Percentiles rank a stretch among this genome's conserved stretches.
Evolutionary conservation across 1,140 invertebrate genomes (phyloP).

Genomic region (Callitettix versicolor): DNA sequence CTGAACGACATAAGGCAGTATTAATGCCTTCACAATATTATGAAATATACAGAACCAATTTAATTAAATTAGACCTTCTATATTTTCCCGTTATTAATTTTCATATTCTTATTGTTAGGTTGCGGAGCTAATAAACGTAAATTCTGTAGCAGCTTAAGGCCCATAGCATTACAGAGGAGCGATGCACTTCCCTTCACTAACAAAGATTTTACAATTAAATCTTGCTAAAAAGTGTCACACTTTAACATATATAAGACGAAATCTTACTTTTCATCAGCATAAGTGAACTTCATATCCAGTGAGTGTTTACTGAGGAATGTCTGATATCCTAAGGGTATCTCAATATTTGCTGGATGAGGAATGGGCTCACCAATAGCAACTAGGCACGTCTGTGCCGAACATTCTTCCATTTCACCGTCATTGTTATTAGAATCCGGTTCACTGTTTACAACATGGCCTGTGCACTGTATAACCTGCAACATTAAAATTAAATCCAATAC

Average conservation of each 20-base stretch:
- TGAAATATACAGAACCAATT: too few species aligned
- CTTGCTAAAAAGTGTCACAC: background rate
- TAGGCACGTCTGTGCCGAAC: conserved; percentile 37
- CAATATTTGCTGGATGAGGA: conserved; percentile 86
- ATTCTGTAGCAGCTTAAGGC: too few species aligned
- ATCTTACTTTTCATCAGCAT: conserved; percentile 84
- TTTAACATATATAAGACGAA: background rate
- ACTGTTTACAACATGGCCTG: conserved; percentile 58
- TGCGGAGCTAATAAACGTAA: too few species aligned
- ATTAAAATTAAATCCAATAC: conserved; percentile 10
- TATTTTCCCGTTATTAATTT: too few species aligned
- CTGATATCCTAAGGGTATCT: conserved; percentile 73
- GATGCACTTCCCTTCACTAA: too few species aligned
- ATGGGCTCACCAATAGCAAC: conserved; percentile 78
- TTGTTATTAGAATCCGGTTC: conserved; percentile 20
- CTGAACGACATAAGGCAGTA: too few species aligned
- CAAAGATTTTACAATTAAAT: too few species aligned
- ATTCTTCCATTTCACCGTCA: conserved; percentile 4
- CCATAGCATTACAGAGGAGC: too few species aligned
- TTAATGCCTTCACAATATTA: too few species aligned
- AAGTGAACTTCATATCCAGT: conserved; percentile 88
- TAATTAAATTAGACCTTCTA: too few species aligned
- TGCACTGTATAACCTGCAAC: conserved; percentile 76
- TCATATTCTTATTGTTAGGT: too few species aligned
- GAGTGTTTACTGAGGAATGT: conserved; percentile 86